These are phyloP conservation scores for Belgica antarctica DNA, from an alignment of 2,888 invertebrate species.

Conservation along the genomic window DNA sequence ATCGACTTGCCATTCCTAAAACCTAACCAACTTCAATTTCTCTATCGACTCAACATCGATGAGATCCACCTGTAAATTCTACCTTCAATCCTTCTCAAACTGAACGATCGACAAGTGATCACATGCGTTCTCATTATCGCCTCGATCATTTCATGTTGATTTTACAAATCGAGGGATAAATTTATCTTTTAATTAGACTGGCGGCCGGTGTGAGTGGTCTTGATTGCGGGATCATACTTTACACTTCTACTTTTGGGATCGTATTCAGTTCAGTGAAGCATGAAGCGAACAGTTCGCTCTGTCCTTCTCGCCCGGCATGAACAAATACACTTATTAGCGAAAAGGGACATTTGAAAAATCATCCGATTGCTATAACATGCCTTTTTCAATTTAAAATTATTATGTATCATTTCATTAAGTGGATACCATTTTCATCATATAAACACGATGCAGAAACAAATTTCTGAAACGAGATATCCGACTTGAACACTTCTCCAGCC, in stretches of 20 bases:
- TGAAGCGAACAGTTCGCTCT: conserved; percentile 22
- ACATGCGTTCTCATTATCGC: too few relatives aligned
- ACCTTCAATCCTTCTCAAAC: too few relatives aligned
- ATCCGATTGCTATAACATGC: conserved; percentile 28
- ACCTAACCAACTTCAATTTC: too few relatives aligned
- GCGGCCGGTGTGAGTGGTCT: not conserved
- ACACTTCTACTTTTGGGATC: not conserved
- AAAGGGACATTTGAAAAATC: conserved; percentile 22
- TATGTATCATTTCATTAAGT: conserved; percentile 44
- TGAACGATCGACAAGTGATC: too few relatives aligned
- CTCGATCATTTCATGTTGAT: too few relatives aligned
- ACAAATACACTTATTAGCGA: not conserved
- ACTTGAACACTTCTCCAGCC: not conserved
- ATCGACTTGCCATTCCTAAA: too few relatives aligned
- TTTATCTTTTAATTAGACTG: not conserved
- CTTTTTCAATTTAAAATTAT: conserved; percentile 39
- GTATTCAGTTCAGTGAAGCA: conserved; percentile 26
- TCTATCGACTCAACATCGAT: too few relatives aligned
- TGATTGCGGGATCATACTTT: too few relatives aligned
- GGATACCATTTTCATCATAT: conserved; percentile 42
- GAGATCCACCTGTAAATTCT: too few relatives aligned
- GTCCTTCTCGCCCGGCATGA: not conserved
- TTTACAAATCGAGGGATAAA: too few relatives aligned
- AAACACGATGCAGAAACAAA: conserved; percentile 33
- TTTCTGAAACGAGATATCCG: conserved; percentile 24